Percentiles rank a stretch among this genome's conserved stretches.
Evolutionary conservation across 2,113 vertebrate genomes (phyloP).

Genomic region (Calonectris borealis): DNA sequence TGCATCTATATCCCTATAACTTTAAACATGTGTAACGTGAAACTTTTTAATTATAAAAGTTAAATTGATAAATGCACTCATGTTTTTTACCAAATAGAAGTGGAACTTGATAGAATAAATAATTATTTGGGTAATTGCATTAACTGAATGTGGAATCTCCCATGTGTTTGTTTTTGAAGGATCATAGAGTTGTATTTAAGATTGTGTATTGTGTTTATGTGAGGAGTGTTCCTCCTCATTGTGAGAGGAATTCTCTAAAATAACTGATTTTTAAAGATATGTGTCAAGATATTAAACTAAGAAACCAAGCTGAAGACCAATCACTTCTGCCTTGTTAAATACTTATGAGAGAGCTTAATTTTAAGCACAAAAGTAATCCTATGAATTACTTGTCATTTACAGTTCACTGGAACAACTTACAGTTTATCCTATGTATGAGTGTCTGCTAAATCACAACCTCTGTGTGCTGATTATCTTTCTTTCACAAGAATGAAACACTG

Average conservation of each 20-base stretch:
- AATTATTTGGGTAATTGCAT: not conserved
- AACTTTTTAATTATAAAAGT: not conserved
- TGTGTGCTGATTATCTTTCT: not conserved
- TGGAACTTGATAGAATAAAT: not conserved
- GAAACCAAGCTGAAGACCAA: not conserved
- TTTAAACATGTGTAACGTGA: not conserved
- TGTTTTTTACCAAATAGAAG: not conserved
- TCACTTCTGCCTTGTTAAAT: not conserved
- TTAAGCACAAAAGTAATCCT: not conserved
- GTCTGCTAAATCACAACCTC: not conserved
- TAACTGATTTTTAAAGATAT: not conserved
- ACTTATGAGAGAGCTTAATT: not conserved
- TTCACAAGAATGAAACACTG: not conserved
- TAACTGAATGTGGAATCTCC: not conserved
- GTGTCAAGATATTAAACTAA: not conserved
- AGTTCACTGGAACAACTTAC: not conserved
- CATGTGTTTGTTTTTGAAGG: not conserved
- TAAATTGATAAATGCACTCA: not conserved
- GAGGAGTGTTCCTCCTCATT: no score
- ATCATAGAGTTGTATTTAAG: not conserved
- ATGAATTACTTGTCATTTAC: not conserved
- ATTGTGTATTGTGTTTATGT: not conserved
- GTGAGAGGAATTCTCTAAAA: not conserved
- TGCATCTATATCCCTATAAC: not conserved
- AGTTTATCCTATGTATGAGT: not conserved